phyloP scores from a whole-genome alignment of 2,888 invertebrate species.

The Aproaerema taeniolella region DNA sequence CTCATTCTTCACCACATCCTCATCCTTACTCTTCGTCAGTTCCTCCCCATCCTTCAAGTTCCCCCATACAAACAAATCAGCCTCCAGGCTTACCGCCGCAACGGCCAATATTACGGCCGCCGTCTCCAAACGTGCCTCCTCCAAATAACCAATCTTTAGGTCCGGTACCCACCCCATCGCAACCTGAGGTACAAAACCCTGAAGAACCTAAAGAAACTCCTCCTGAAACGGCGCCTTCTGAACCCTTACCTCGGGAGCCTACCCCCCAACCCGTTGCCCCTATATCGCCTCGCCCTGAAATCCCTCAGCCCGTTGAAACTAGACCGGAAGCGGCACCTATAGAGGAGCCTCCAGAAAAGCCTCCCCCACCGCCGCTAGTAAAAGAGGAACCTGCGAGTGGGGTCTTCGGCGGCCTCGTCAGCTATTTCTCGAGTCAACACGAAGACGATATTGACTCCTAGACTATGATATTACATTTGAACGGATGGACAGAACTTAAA shows the following conservation, averaged over 20 bases:
- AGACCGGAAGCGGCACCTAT: neutral
- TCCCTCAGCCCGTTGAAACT: neutral
- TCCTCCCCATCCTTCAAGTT: neutral
- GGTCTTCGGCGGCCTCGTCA: constrained; percentile 93
- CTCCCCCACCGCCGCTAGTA: neutral
- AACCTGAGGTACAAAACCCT: neutral
- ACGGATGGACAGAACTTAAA: too few species aligned
- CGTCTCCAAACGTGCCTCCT: neutral
- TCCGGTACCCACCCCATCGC: neutral
- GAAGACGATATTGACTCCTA: constrained; percentile 89
- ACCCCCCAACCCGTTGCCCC: neutral
- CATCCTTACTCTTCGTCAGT: neutral
- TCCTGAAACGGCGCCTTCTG: neutral
- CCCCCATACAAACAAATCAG: neutral
- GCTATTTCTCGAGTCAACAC: constrained; percentile 93
- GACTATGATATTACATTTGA: too few species aligned
- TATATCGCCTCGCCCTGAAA: neutral
- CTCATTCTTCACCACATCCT: too few species aligned
- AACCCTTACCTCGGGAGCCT: neutral
- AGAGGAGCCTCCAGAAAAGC: neutral
- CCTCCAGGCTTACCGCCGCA: neutral
- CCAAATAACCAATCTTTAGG: neutral
- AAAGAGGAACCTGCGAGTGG: constrained; percentile 43
- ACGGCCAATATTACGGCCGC: neutral
- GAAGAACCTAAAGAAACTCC: neutral